Evolutionary conservation across 2,888 invertebrate species (phyloP), one percentile per base, ranked within the genome.

Genomic region (Clitarchus hookeri): DNA sequence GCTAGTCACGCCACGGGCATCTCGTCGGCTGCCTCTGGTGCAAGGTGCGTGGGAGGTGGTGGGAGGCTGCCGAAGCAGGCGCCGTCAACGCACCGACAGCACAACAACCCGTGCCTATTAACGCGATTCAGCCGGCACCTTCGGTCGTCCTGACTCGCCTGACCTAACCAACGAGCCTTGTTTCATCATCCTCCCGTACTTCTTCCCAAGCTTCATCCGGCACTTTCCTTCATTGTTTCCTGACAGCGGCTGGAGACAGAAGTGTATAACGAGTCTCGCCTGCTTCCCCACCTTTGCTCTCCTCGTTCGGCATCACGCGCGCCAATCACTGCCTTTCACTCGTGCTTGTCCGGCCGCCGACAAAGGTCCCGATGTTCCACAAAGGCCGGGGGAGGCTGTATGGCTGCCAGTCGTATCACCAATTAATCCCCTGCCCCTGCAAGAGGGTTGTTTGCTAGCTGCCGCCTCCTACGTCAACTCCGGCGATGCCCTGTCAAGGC

Each of bases 171-270:
- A 65, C 65, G n/a, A 65, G 65, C 65, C 65, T 65, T 65, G 23
- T 65, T 65, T n/a, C 65, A 1, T 65, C 65, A 65, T 65, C 65
- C n/a, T 65, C 65, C 23, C 19, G 3, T 19, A 23, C 65, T 65
- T 65, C n/a, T 48, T 48, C 65, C 19, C 8, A 23, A 23, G n/a
- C 65, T 23, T n/a, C 65, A n/a, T n/a, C n/a, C 19, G 65, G 65
- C n/a, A 16, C 65, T 65, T 53, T 6, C 65, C n/a, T 65, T 23
- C 65, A 65, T 65, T 65, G 65, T 65, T 23, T 23, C n/a, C 65
- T n/a, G 65, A n/a, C 65, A n/a, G n/a, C 65, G 65, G 65, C 65
- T 65, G 65, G 65, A 65, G 65, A 65, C 65, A 65, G 65, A 65
- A 65, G 65, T 65, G 13, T n/a, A 9, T 65, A 65, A 65, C 65